phyloP scores from a whole-genome alignment of 1,140 invertebrate species.

The Zaprionus kolodkinae region DNA sequence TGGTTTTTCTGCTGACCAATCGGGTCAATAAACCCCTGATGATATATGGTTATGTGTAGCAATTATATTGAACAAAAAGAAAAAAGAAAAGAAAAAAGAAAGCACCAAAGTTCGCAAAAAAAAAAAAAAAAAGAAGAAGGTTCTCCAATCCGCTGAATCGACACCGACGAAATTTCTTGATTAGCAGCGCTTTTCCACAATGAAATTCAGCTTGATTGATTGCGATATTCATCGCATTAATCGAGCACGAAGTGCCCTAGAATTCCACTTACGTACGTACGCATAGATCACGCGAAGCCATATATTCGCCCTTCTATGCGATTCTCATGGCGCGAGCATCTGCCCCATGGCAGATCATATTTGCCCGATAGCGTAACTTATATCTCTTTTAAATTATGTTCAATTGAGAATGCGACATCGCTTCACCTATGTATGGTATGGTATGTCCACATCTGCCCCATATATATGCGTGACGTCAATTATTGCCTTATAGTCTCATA shows the following conservation, averaged over 20 bases:
- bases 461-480: conserved; percentile 68
- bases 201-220: conserved; percentile 37
- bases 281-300: conserved; percentile 47
- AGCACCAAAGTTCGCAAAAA: neutral
- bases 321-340: conserved; percentile 40
- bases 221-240: conserved; percentile 4
- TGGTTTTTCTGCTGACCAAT: conserved; percentile 49
- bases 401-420: conserved; percentile 59
- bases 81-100: conserved; percentile 19
- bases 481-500: conserved; percentile 26
- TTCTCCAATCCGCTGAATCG: conserved; percentile 25
- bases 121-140: conserved; percentile 25
- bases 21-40: conserved; percentile 48
- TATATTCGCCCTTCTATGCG: conserved; percentile 61
- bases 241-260: conserved; percentile 20
- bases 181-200: conserved; percentile 43
- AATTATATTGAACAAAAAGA: neutral
- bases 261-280: conserved; percentile 26
- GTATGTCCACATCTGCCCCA: conserved; percentile 33
- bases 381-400: conserved; percentile 81
- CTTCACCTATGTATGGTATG: conserved; percentile 56
- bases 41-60: neutral
- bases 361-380: conserved; percentile 63
- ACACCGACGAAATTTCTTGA: conserved; percentile 7
- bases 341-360: conserved; percentile 50